Percentiles rank a stretch among this genome's conserved stretches.
Conservation (phyloP, 2,888 invertebrate genomes). For the Stegana nigrithorax region DNA sequence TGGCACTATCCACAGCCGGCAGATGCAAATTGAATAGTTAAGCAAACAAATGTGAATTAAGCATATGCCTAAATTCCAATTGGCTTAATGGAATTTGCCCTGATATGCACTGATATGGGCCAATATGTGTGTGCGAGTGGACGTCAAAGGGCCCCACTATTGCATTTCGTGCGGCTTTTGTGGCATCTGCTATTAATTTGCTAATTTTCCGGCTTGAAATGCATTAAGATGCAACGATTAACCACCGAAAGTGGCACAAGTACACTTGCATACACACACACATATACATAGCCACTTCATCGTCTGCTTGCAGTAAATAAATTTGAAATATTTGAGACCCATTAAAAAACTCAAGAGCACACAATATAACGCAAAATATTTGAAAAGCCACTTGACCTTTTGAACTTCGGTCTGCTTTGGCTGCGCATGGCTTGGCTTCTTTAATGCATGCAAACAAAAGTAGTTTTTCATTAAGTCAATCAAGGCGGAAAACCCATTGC, state of each 20-base stretch:
- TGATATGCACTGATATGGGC: no score
- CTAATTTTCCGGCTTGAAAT: constrained; percentile 5
- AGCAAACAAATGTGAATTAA: neutral
- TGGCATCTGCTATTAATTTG: constrained; percentile 20
- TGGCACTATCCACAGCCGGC: no score
- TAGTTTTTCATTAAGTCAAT: constrained; percentile 24
- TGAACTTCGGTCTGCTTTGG: constrained; percentile 1
- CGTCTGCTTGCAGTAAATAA: neutral
- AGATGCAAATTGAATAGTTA: neutral
- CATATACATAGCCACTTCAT: no score
- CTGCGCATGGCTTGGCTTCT: no score
- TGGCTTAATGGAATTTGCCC: constrained; percentile 4
- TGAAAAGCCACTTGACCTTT: neutral
- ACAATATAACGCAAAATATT: neutral
- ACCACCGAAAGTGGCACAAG: neutral
- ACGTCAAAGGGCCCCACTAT: constrained; percentile 6
- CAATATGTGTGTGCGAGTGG: no score
- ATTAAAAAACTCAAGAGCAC: neutral
- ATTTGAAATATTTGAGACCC: neutral
- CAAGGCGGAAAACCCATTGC: constrained; percentile 14
- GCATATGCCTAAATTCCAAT: neutral
- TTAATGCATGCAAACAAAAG: no score
- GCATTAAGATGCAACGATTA: neutral
- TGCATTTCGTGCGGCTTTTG: constrained; percentile 20
- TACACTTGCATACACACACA: neutral